phyloP scores from a whole-genome alignment of 2,113 vertebrate species.

The Pandion haliaetus region DNA sequence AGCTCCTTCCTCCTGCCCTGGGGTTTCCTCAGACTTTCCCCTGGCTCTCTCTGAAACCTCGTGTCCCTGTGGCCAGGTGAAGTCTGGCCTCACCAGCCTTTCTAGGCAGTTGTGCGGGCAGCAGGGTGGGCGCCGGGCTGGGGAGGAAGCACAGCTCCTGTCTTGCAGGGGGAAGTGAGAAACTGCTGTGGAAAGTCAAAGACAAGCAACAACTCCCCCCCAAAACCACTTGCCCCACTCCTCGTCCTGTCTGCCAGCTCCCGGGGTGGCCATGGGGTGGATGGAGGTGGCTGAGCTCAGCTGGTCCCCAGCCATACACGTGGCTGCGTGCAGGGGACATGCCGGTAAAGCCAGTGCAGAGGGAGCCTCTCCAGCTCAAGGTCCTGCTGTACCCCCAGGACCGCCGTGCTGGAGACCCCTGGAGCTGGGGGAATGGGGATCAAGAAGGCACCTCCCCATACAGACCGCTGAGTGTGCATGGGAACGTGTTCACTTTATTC shows the following conservation, averaged over 20 bases:
- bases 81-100: neutral
- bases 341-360: neutral
- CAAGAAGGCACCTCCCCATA: neutral
- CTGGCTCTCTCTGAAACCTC: neutral
- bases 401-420: neutral
- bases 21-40: neutral
- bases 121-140: neutral
- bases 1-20: neutral
- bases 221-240: neutral
- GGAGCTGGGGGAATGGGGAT: neutral
- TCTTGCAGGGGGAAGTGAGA: conserved; percentile 51
- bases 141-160: conserved; percentile 27
- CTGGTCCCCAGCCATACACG: fast-evolving
- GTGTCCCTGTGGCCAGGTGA: neutral
- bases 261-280: fast-evolving
- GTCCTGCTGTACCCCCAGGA: neutral
- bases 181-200: conserved; percentile 36
- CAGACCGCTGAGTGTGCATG: neutral
- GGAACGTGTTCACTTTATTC: neutral
- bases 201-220: neutral
- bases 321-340: fast-evolving
- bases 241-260: neutral
- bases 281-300: neutral
- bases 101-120: neutral
- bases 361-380: neutral